Conservation (phyloP, 2,113 vertebrate genomes). For the Ornithorhynchus anatinus region DNA sequence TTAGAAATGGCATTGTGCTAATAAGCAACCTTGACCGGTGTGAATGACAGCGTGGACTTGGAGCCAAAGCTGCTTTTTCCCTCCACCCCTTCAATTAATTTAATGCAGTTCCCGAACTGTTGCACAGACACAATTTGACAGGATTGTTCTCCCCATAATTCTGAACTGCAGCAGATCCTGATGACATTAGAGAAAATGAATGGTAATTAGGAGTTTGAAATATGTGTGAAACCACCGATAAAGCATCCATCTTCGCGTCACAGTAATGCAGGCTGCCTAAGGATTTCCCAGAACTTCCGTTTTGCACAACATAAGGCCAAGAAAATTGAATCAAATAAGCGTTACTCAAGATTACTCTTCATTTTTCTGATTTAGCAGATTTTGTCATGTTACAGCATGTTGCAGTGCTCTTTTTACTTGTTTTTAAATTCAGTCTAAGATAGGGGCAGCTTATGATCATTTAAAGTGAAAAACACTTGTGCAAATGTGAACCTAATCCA, state of each 20-base stretch:
- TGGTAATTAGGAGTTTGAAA: not conserved
- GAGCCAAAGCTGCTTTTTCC: not conserved
- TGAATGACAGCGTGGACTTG: not conserved
- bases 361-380: too few species aligned
- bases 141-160: not conserved
- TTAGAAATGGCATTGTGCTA: not conserved
- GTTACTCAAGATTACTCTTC: accelerated
- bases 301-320: not conserved
- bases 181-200: not conserved
- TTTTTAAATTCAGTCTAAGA: too few species aligned
- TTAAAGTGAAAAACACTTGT: too few species aligned
- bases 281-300: not conserved
- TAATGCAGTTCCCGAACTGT: not conserved
- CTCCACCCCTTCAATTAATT: not conserved
- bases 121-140: not conserved
- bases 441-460: too few species aligned
- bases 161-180: not conserved
- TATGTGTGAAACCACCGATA: not conserved
- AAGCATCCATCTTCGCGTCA: not conserved
- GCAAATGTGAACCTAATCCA: too few species aligned
- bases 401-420: too few species aligned
- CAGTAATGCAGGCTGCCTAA: not conserved
- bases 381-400: too few species aligned
- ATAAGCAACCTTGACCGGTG: not conserved
- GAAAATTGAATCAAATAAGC: not conserved